Evolutionary conservation across 2,888 invertebrate genomes (phyloP).

Genomic region (Eristalis arbustorum): DNA sequence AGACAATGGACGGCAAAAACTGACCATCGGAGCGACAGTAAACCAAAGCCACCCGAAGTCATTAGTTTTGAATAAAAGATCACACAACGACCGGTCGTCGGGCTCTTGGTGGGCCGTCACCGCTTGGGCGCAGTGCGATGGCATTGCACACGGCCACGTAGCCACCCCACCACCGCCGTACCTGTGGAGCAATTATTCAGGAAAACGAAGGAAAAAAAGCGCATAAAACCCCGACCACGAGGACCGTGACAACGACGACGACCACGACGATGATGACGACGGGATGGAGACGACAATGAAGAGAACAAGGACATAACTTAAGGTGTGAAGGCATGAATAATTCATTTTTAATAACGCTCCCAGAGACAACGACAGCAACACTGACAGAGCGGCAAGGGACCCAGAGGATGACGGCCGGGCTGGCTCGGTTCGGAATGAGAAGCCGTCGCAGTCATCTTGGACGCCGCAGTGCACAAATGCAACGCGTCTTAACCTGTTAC

Average conservation of each 20-base stretch:
- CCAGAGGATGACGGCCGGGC: slow-evolving; percentile 1
- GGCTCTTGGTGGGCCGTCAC: neutral
- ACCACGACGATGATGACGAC: slow-evolving; percentile 48
- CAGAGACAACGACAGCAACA: slow-evolving; percentile 49
- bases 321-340: slow-evolving; percentile 74
- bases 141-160: neutral
- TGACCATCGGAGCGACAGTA: slow-evolving; percentile 30
- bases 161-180: slow-evolving; percentile 6
- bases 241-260: slow-evolving; percentile 29
- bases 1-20: slow-evolving; percentile 3
- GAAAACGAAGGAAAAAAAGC: neutral
- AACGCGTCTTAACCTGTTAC: slow-evolving; percentile 54
- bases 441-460: slow-evolving; percentile 34
- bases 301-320: slow-evolving; percentile 75
- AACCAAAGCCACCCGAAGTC: slow-evolving; percentile 57
- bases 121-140: neutral
- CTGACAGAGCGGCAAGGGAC: slow-evolving; percentile 6
- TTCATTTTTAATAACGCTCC: slow-evolving; percentile 68
- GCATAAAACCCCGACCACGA: neutral
- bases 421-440: neutral
- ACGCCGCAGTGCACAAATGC: slow-evolving; percentile 28
- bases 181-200: slow-evolving; percentile 60
- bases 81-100: slow-evolving; percentile 14
- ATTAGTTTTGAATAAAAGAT: slow-evolving; percentile 60
- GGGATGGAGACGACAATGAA: slow-evolving; percentile 70